phyloP scores from a whole-genome alignment of 2,113 vertebrate genomes.

The Muntiacus muntjak region DNA sequence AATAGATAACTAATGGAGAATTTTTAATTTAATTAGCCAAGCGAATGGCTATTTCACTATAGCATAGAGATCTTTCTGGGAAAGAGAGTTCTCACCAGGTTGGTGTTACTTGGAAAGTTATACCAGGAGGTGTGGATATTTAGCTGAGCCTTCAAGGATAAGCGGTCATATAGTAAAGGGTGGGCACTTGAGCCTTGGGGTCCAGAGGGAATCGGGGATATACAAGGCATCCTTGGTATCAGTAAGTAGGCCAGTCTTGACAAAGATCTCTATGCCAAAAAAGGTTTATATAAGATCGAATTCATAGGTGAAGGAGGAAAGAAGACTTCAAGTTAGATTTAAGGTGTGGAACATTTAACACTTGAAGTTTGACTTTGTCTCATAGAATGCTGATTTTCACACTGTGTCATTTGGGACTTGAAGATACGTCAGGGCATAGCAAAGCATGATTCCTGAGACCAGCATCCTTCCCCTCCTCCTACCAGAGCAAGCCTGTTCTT shows the following conservation, averaged over 20 bases:
- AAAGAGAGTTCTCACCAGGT: neutral
- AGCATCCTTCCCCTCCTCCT: neutral
- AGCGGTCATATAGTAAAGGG: neutral
- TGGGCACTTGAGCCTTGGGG: neutral
- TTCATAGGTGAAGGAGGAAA: neutral
- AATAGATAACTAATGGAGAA: neutral
- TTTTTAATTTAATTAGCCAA: neutral
- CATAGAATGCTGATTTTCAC: neutral
- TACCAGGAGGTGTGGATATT: neutral
- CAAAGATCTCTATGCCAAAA: neutral
- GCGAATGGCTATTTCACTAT: neutral
- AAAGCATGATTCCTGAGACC: neutral
- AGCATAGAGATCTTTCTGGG: neutral
- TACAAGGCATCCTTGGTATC: neutral
- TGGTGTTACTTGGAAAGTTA: neutral
- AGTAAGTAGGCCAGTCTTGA: neutral
- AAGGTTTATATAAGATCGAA: neutral
- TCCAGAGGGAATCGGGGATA: neutral
- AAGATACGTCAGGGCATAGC: neutral
- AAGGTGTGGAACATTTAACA: neutral
- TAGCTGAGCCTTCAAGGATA: neutral
- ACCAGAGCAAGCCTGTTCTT: neutral
- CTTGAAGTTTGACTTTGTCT: neutral
- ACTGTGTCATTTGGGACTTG: neutral
- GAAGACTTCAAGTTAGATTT: neutral